Base-by-base conservation (phyloP, 2,888 invertebrate species). In the Drosophila longiperda region DNA sequence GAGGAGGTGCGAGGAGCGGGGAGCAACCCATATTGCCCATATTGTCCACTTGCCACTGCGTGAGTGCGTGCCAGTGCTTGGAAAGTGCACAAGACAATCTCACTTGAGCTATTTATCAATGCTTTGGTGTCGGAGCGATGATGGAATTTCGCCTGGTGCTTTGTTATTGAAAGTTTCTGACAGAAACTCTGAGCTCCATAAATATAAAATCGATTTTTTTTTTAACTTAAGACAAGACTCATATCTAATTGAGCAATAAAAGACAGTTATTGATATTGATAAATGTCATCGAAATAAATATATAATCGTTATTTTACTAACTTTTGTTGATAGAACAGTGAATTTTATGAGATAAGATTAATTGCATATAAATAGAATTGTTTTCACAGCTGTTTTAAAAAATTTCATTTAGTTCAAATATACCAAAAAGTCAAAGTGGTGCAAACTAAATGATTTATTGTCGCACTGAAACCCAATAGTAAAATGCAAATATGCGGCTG, bases 41-140 rank as follows among this genome's bases (percentile, higher is more conserved):
- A 72, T 80, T 72, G 76, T 80, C 78, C 78, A 78, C 78, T 80
- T 80, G 76, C 62, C 49, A 59, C 65, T 67, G 76, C 65, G 71
- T 62, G 70, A 78, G 68, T 67, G 78, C 72, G 78, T 80, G 70
- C 70, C 54, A 54, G 50, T 54, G 59, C 54, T 57, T 42, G 53
- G 40, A 61, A 63, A 76, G 67, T 80, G 81, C 72, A 72, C 65
- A 69, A 70, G 75, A 76, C 73, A 72, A 82, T 77, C 80, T 85
- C 77, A 74, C 73, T 87, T 88, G 78, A 83, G 83, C 86, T 80
- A 87, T 83, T 87, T 87, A 83, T 87, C 83, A 78, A 75, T 70
- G 75, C 75, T 78, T 33, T 55, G 49, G 60, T 57, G 61, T 63
- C 20, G 42, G 74, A 61, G 55, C 63, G 68, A 73, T 77, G 85